phyloP scores from a whole-genome alignment of 2,113 vertebrate species.

The Xerus inauris region DNA sequence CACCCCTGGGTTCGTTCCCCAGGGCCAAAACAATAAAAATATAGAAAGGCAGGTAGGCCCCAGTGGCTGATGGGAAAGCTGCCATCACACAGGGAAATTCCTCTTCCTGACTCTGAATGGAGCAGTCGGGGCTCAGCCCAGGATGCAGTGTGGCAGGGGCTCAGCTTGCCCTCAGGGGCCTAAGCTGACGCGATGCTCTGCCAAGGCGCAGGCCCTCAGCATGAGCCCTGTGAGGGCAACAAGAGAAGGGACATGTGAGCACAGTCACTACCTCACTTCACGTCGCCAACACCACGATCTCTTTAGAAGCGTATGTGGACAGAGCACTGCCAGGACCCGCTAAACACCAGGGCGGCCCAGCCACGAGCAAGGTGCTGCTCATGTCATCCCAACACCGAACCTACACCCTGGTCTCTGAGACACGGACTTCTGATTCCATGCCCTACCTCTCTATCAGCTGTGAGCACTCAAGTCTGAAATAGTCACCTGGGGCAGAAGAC shows the following conservation, averaged over 20 bases:
- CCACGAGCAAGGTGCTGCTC: neutral
- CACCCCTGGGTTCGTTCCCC: too few species aligned
- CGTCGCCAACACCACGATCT: neutral
- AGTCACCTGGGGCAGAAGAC: neutral
- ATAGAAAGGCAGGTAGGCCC: too few species aligned
- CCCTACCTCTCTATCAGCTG: neutral
- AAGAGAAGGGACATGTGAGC: neutral
- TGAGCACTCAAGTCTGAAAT: neutral
- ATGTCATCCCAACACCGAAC: neutral
- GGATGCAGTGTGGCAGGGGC: neutral
- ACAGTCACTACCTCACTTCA: neutral
- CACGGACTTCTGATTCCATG: neutral
- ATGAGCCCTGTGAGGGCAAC: neutral
- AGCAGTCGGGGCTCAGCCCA: neutral
- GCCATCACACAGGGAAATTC: neutral
- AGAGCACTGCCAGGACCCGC: neutral
- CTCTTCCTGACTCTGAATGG: slow-evolving; percentile 8
- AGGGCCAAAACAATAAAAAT: too few species aligned
- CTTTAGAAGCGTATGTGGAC: neutral
- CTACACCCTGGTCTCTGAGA: neutral
- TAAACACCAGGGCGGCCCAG: neutral
- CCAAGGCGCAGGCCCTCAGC: neutral
- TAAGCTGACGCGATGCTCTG: neutral
- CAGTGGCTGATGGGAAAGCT: neutral
- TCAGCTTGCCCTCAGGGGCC: neutral